Evolutionary conservation across 2,888 invertebrate species (phyloP).

Genomic region (Zonitis immaculata): DNA sequence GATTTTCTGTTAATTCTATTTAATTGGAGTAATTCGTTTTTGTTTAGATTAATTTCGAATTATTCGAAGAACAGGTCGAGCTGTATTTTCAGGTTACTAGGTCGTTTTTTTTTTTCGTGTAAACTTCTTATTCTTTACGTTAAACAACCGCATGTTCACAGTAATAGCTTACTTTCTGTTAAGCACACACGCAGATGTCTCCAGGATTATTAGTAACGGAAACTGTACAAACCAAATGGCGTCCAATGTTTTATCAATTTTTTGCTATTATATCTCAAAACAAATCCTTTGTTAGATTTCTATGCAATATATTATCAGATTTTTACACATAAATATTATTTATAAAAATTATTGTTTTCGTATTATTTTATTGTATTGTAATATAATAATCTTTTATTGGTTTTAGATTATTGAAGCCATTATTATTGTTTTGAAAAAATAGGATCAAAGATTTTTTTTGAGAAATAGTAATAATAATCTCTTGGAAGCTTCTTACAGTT

Average conservation of each 20-base stretch:
- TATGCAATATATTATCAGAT: conserved; percentile 7
- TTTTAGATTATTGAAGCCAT: neutral
- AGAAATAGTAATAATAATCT: neutral
- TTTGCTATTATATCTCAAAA: conserved; percentile 19
- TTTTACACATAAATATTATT: neutral
- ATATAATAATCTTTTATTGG: no score
- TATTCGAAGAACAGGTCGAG: neutral
- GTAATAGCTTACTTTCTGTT: conserved; percentile 44
- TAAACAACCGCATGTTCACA: conserved; percentile 41
- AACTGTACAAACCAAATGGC: conserved; percentile 32
- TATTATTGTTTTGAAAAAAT: neutral
- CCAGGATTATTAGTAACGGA: conserved; percentile 31
- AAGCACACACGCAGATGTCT: conserved; percentile 44
- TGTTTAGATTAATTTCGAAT: no score
- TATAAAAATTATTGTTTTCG: neutral
- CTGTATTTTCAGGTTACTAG: no score
- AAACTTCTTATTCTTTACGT: conserved; percentile 37
- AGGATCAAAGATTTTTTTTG: neutral
- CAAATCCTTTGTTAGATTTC: conserved; percentile 10
- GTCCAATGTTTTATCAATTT: conserved; percentile 33
- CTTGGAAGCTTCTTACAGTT: neutral
- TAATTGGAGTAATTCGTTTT: no score
- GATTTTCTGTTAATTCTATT: no score
- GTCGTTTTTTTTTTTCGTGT: conserved; percentile 30
- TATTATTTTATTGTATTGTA: neutral